Base-by-base conservation (phyloP, 2,113 vertebrate genomes). In the Tragelaphus buxtoni region DNA sequence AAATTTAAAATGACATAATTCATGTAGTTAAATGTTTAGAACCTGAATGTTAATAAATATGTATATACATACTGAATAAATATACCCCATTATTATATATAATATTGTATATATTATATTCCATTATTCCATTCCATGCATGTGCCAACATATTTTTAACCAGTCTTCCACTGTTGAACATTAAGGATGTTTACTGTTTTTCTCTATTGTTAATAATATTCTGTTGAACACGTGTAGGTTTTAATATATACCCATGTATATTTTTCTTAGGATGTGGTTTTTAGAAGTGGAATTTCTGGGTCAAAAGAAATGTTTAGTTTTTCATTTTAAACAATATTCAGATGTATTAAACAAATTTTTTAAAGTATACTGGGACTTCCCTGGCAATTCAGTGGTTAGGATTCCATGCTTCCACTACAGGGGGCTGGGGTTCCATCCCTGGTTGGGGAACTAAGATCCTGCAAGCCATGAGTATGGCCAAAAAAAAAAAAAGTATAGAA, bases 281-380 rank as follows among this genome's bases (percentile, higher is more conserved):
- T 84, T 84, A 94, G 56, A 88, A 56, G 45, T 89, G 8, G 11
- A 91, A 85, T 85, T 80, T 2, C 11, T 65, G 22, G 26, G 9
- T 76, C 72, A 58, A 86, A 88, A 84, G 7, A 47, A 81, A 88
- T 65, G 10, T 18, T 65, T 76, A 20, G 56, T 42, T 93, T 94
- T 88, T 16, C 35, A 28, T 93, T 93, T 72, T 58, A 82, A 83
- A n/a, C 17, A 95, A 89, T 90, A 94, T 95, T 96, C 93, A 96
- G 2, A 47, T 28, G 39, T 69, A 65, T 94, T 96, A 88, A 96
- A 85, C 65, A 77, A 85, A 88, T 94, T 76, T 96, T 58, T 87
- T 10, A 11, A 94, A 96, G 2, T 13, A 60, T 96, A 79, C 16
- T 49, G 76, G 76, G 28, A 79, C 28, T 49, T 79, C 8, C 16